A percentile compares a stretch with the other conserved stretches of the same genome.
Conservation (phyloP, 2,113 vertebrate species). For the Xenotilapia leptura region DNA sequence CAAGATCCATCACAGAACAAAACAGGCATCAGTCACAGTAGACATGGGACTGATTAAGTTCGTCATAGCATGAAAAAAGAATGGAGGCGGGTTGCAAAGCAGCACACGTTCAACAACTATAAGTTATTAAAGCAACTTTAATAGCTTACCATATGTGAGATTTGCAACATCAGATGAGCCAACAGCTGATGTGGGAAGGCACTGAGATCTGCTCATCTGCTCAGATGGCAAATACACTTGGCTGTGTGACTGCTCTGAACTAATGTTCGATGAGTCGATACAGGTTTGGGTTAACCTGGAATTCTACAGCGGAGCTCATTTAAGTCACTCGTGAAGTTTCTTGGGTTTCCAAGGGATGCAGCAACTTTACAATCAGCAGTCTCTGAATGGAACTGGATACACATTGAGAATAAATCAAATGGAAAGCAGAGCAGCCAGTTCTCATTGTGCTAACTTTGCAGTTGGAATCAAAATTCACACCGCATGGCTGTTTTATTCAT, state of each 20-base stretch:
- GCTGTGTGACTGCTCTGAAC: too few relatives aligned
- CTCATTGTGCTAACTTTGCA: not conserved
- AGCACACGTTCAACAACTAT: not conserved
- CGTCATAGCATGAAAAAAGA: not conserved
- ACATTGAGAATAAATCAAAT: not conserved
- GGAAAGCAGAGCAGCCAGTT: not conserved
- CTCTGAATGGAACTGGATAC: not conserved
- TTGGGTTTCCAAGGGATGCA: not conserved
- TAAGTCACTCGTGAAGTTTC: not conserved
- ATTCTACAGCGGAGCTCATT: too few relatives aligned
- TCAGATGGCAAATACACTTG: not conserved
- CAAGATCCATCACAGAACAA: not conserved
- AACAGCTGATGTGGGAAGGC: not conserved
- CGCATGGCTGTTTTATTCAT: not conserved
- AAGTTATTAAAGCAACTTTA: not conserved
- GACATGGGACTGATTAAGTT: not conserved
- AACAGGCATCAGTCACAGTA: not conserved
- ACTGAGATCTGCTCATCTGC: not conserved
- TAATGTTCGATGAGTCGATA: not conserved
- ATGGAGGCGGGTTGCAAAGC: not conserved
- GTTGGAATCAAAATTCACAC: not conserved
- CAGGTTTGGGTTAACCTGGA: not conserved
- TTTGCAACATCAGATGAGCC: not conserved
- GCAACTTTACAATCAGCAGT: not conserved
- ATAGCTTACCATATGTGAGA: not conserved